Percentiles rank a stretch among this genome's conserved stretches.
phyloP scores from a whole-genome alignment of 37 sponge, comb jelly and placozoan species.

The Eunapius fragilis region DNA sequence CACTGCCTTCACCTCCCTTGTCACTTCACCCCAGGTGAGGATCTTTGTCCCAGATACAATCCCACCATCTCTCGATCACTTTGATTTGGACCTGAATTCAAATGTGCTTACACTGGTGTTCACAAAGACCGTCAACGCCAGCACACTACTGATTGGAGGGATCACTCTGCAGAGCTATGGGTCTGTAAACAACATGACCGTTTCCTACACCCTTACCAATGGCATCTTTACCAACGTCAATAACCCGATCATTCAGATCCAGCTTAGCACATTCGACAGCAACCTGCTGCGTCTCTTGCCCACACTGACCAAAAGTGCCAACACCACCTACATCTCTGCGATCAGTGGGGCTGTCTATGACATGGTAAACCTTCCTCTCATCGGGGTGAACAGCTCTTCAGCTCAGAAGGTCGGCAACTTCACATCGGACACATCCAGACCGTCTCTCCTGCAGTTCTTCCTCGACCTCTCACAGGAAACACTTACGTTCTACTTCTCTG shows the following conservation, averaged over 20 bases:
- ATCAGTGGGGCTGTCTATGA: conserved; percentile 42
- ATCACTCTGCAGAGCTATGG: conserved; percentile 65
- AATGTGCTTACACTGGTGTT: conserved; percentile 61
- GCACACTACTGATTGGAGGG: conserved; percentile 49
- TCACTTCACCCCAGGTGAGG: not conserved
- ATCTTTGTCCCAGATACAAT: conserved; percentile 70
- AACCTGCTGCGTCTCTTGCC: conserved; percentile 60
- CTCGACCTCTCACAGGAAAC: conserved; percentile 68
- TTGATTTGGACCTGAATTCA: conserved; percentile 63
- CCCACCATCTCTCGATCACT: conserved; percentile 55
- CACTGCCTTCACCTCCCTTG: not conserved
- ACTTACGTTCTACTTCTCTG: conserved; percentile 71
- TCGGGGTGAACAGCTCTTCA: conserved; percentile 25
- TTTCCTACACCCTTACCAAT: conserved; percentile 62
- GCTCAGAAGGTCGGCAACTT: conserved; percentile 46
- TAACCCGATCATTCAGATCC: conserved; percentile 52
- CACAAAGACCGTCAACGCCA: conserved; percentile 79
- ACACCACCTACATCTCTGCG: conserved; percentile 56
- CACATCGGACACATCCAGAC: conserved; percentile 50
- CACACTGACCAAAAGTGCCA: conserved; percentile 31
- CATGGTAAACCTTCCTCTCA: conserved; percentile 55
- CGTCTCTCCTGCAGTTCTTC: conserved; percentile 43
- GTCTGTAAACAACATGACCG: conserved; percentile 32
- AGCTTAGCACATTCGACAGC: conserved; percentile 66
- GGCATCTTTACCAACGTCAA: conserved; percentile 7